Evolutionary conservation across 2,888 invertebrate genomes (phyloP).

Genomic region (Stenichneumon culpator): DNA sequence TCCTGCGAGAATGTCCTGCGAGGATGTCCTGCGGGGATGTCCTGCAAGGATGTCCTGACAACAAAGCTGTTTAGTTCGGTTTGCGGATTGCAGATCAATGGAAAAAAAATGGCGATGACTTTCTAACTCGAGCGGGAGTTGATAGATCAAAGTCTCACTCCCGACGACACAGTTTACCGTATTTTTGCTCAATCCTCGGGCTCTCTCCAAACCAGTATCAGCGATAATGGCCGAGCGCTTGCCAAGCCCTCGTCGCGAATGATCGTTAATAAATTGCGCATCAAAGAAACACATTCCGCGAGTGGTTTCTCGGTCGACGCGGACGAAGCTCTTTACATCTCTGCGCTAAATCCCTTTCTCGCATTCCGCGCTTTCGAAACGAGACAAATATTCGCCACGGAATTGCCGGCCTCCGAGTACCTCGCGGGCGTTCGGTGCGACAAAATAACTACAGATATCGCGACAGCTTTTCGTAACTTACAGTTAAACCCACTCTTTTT

Average conservation of each 20-base stretch:
- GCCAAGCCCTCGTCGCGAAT: conserved; percentile 1
- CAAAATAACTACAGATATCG: background rate
- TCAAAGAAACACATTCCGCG: conserved; percentile 20
- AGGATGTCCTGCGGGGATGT: no score
- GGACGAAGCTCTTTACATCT: background rate
- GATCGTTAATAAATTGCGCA: conserved; percentile 25
- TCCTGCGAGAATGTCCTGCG: no score
- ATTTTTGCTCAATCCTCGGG: background rate
- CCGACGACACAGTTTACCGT: background rate
- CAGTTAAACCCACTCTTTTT: background rate
- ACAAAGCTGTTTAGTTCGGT: no score
- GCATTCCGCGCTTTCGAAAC: background rate
- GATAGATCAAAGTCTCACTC: background rate
- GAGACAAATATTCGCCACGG: background rate
- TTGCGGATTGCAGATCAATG: no score
- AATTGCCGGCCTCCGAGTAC: background rate
- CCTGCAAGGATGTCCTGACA: no score
- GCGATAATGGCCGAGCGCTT: background rate
- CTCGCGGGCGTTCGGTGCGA: background rate
- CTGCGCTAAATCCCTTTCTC: background rate
- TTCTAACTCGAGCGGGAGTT: background rate
- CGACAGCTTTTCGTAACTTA: background rate
- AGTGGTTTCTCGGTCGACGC: background rate
- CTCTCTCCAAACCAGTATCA: background rate
- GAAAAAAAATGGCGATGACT: no score